Evolutionary conservation across 2,888 invertebrate genomes (phyloP), one percentile per base, ranked within the genome.

Genomic region (Agonopterix subpropinquella): DNA sequence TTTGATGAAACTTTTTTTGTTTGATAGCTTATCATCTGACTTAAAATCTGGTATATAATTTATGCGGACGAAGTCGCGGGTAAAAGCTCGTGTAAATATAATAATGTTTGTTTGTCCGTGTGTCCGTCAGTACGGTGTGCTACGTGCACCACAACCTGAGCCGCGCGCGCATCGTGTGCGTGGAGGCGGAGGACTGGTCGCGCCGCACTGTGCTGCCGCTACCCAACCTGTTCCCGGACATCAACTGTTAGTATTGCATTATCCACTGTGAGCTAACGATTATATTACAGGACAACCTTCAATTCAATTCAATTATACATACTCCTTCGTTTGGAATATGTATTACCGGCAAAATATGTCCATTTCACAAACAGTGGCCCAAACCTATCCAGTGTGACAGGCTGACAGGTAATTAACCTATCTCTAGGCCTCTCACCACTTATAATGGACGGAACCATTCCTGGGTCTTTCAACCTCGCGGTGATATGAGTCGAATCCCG

Each of bases 71-170:
- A n/a, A n/a, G n/a, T n/a, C n/a, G n/a, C n/a, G n/a, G n/a, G n/a
- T n/a, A n/a, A n/a, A n/a, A n/a, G n/a, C n/a, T n/a, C n/a, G n/a
- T n/a, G n/a, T n/a, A n/a, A n/a, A n/a, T n/a, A n/a, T n/a, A n/a
- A 28, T 28, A 28, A 28, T 37, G 45, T 10, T 28, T 0, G 9
- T 28, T 7, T 4, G 36, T 35, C 2, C 8, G n/a, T 36, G 49
- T 48, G 42, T 11, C 28, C 36, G 1, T 7, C 48, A 59, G 57
- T 46, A 43, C 49, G 11, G 42, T 57, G 18, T 56, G 55, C 81
- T 95, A 94, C 87, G 91, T 96, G 65, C 92, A 93, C 70, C 90
- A 91, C 71, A 91, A 91, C 70, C 69, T 91, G 55, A 89, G 89
- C 47, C 73, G 70, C 47, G 75, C 90, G 36, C 71, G 79, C 47